Base-by-base conservation (phyloP, 1,140 invertebrate species). In the Drosophila micromelanica region DNA sequence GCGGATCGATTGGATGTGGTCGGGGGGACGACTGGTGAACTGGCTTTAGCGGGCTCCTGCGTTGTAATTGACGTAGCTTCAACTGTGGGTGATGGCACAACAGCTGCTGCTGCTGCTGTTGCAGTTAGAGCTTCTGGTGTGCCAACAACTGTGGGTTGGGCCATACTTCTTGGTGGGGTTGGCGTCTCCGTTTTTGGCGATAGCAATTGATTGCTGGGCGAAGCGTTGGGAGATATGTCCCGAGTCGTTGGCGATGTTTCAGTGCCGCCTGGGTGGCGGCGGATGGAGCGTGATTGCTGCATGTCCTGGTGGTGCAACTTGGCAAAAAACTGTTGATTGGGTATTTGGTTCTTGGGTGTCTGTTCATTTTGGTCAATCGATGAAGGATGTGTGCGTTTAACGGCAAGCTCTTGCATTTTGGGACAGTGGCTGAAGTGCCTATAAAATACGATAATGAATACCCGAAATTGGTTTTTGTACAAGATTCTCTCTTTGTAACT, bases 331-430 rank as follows among this genome's bases (percentile, higher is more conserved):
- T 92, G 90, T 52, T 91, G 84, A 65, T 92, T 92, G 15, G 91
- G 82, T 73, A 92, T 91, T 73, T 92, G 91, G 43, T 94, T 94
- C 73, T 93, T 94, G 3, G 93, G 93, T 30, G 90, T 78, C 59
- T 93, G 92, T 15, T 93, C 93, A 20, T 93, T 90, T 15, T 93
- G 93, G 0, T 86, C 76, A 9, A 82, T 78, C 9, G 94, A 94
- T 9, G 94, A 94, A 6, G 93, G 93, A 76, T 94, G 94, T 2
- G 95, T 96, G 74, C 96, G 93, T 11, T 96, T 96, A 71, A 96
- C 96, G 0, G 96, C 97, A 55, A 97, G 92, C 91, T 97, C 96
- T 20, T 96, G 94, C 55, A 98, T 97, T 92, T 97, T 97, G 13
- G 96, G 96, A 3, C 96, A 96, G 6, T 94, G 94, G 5, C 96